phyloP scores from a whole-genome alignment of 2,888 invertebrate genomes.

The Calameuta filiformis region DNA sequence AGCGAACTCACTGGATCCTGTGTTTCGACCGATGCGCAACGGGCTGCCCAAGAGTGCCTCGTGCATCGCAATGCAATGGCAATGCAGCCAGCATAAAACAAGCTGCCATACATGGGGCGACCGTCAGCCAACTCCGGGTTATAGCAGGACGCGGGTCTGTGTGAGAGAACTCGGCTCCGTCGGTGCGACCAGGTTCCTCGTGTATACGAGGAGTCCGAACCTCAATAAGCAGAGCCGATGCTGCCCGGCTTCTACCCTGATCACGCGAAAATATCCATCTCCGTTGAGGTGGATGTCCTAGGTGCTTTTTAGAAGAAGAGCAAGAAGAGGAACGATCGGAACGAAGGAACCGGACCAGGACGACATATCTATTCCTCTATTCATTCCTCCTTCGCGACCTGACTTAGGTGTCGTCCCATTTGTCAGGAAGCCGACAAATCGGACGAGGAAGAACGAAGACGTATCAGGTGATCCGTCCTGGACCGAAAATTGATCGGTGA shows the following conservation, averaged over 20 bases:
- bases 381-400: not conserved
- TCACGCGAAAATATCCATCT: not conserved
- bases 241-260: not conserved
- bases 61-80: constrained; percentile 53
- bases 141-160: constrained; percentile 15
- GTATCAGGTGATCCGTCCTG: not conserved
- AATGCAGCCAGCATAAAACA: constrained; percentile 60
- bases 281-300: not conserved
- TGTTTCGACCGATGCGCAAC: constrained; percentile 35
- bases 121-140: constrained; percentile 53
- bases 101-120: constrained; percentile 66
- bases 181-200: not conserved
- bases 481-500: not conserved
- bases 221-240: not conserved
- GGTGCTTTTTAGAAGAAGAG: not conserved
- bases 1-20: constrained; percentile 30
- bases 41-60: constrained; percentile 32
- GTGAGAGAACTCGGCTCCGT: not conserved
- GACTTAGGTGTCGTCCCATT: not conserved
- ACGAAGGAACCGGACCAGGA: not conserved
- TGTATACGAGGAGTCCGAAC: not conserved
- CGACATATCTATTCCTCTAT: not conserved
- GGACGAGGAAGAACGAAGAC: not conserved
- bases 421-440: not conserved
- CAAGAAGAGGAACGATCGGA: not conserved